Evolutionary conservation across 1,140 invertebrate species (phyloP).

Genomic region (Bombus vancouverensis): DNA sequence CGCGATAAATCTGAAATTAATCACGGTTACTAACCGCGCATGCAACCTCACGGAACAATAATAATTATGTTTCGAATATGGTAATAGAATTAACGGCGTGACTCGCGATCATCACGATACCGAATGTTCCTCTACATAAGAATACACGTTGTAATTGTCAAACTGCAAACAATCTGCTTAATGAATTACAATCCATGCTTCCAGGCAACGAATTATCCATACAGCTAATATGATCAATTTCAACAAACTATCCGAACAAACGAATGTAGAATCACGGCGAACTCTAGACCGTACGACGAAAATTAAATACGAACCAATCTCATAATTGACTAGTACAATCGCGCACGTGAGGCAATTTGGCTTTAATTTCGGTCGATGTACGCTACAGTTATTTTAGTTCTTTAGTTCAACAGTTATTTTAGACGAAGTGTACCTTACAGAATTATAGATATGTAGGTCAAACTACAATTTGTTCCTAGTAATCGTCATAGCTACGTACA

Average conservation of each 20-base stretch:
- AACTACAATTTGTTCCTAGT: neutral
- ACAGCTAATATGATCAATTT: neutral
- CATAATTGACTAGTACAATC: too few species aligned
- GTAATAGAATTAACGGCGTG: slow-evolving; percentile 53
- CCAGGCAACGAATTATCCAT: neutral
- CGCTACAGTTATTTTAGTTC: neutral
- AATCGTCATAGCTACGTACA: too few species aligned
- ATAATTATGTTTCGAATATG: slow-evolving; percentile 52
- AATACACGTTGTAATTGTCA: neutral
- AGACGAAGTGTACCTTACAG: neutral
- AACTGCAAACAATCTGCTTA: neutral
- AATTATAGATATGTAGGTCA: neutral
- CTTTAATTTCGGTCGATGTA: too few species aligned
- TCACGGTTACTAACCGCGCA: slow-evolving; percentile 48
- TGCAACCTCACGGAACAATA: slow-evolving; percentile 40
- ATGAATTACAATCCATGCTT: neutral
- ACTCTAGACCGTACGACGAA: neutral
- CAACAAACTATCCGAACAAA: neutral
- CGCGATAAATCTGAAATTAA: slow-evolving; percentile 64
- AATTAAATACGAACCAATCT: neutral
- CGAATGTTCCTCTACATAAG: slow-evolving; percentile 1
- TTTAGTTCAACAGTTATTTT: neutral
- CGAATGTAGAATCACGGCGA: neutral
- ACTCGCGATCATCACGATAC: slow-evolving; percentile 20
- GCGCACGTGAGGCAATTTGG: too few species aligned